A percentile compares a stretch with the other conserved stretches of the same genome.
These are phyloP conservation scores for Reticulitermes speratus DNA, from an alignment of 1,140 invertebrate species.

Conservation along the genomic window DNA sequence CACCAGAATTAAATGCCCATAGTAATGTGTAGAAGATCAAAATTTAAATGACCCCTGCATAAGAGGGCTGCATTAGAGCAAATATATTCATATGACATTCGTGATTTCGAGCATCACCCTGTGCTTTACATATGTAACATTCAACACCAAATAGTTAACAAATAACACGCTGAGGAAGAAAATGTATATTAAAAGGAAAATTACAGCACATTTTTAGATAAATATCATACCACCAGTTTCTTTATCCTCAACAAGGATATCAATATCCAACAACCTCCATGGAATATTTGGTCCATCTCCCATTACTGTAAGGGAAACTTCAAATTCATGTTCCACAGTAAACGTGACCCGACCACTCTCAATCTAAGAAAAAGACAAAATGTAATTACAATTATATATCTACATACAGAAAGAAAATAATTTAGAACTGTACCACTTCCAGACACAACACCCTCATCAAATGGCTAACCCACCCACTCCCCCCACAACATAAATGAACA, in stretches of 20 bases:
- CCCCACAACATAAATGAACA: neutral
- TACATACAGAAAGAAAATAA: slow-evolving; percentile 20
- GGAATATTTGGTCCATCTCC: slow-evolving; percentile 89
- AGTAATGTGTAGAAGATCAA: too few relatives aligned
- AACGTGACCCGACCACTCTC: slow-evolving; percentile 93
- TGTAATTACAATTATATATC: slow-evolving; percentile 4
- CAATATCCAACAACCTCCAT: slow-evolving; percentile 92
- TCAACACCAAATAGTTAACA: too few relatives aligned
- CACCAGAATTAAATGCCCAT: too few relatives aligned
- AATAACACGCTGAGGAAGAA: too few relatives aligned
- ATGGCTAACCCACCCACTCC: too few relatives aligned
- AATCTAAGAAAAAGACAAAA: slow-evolving; percentile 57
- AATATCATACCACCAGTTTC: slow-evolving; percentile 79
- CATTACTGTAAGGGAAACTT: slow-evolving; percentile 94
- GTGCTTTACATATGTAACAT: too few relatives aligned
- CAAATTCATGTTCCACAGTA: slow-evolving; percentile 94
- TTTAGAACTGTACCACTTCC: slow-evolving; percentile 19
- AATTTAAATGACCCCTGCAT: too few relatives aligned
- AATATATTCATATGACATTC: too few relatives aligned
- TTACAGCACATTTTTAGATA: too few relatives aligned
- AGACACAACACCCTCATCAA: neutral
- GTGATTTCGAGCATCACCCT: too few relatives aligned
- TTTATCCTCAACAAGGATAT: slow-evolving; percentile 93
- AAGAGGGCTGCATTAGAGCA: too few relatives aligned
- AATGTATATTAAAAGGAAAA: too few relatives aligned